phyloP scores from a whole-genome alignment of 2,797 vertebrate species.

The Acridotheres tristis region DNA sequence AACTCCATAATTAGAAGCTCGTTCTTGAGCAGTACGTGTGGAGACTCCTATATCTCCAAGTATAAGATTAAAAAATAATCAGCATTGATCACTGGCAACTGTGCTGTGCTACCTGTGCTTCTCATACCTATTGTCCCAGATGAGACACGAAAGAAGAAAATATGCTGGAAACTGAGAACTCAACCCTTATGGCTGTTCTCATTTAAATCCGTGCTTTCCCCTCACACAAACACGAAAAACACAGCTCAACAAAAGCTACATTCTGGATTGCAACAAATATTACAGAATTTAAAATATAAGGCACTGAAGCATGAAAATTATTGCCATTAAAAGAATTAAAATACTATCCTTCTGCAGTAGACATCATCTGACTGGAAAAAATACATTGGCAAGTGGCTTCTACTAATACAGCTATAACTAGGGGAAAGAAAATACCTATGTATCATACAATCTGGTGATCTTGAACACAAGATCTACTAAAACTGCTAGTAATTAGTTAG shows the following conservation, averaged over 20 bases:
- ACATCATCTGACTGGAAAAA: not conserved
- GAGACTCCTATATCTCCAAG: not conserved
- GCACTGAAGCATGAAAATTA: not conserved
- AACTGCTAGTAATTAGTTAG: not conserved
- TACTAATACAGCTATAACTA: not conserved
- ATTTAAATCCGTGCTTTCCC: not conserved
- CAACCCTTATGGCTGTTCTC: not conserved
- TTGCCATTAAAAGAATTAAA: not conserved
- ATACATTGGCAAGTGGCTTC: not conserved
- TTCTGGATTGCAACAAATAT: not conserved
- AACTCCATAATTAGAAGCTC: not conserved
- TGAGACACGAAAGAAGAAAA: not conserved
- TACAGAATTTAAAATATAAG: not conserved
- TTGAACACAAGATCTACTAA: not conserved
- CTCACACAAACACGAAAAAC: not conserved
- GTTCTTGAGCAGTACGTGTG: not conserved
- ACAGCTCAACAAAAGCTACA: not conserved
- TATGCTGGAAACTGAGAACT: not conserved
- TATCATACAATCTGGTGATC: not conserved
- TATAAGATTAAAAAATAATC: not conserved
- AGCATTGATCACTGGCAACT: not conserved
- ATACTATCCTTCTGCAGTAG: not conserved
- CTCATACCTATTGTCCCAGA: not conserved
- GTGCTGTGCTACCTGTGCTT: not conserved
- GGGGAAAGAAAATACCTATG: fast-evolving